These are phyloP conservation scores for Alca torda DNA, from an alignment of 2,797 vertebrate species.

Conservation along the genomic window DNA sequence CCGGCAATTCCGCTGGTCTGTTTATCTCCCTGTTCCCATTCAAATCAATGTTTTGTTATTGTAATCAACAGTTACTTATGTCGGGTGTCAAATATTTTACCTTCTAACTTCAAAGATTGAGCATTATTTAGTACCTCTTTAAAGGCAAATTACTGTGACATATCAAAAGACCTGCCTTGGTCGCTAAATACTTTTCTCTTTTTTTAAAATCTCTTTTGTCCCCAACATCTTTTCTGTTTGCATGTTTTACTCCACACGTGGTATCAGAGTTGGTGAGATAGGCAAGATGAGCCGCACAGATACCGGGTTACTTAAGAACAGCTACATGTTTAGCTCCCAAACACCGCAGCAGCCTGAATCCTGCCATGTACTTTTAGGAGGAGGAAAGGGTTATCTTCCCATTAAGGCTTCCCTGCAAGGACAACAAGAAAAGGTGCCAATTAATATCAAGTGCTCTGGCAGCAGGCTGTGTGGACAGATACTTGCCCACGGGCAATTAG, in stretches of 20 bases:
- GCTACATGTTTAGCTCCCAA: not conserved
- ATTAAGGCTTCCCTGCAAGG: not conserved
- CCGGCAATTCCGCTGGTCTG: not conserved
- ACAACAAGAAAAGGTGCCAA: not conserved
- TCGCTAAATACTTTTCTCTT: not conserved
- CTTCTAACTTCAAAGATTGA: not conserved
- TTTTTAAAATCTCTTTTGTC: not conserved
- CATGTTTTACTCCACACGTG: not conserved
- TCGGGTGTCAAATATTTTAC: not conserved
- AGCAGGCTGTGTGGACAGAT: not conserved
- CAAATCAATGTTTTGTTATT: not conserved
- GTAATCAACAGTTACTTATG: not conserved
- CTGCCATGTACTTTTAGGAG: not conserved
- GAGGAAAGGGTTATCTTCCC: not conserved
- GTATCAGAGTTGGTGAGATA: not conserved
- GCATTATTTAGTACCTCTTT: not conserved
- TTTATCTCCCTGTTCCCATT: not conserved
- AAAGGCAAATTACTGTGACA: not conserved
- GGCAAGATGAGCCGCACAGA: not conserved
- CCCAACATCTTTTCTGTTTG: not conserved
- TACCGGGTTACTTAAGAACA: not conserved
- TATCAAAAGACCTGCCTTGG: not conserved
- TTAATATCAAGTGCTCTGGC: not conserved
- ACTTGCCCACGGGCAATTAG: not conserved
- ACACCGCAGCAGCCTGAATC: not conserved